phyloP scores from a whole-genome alignment of 2,888 invertebrate genomes.

The Rhyacophila evoluta region DNA sequence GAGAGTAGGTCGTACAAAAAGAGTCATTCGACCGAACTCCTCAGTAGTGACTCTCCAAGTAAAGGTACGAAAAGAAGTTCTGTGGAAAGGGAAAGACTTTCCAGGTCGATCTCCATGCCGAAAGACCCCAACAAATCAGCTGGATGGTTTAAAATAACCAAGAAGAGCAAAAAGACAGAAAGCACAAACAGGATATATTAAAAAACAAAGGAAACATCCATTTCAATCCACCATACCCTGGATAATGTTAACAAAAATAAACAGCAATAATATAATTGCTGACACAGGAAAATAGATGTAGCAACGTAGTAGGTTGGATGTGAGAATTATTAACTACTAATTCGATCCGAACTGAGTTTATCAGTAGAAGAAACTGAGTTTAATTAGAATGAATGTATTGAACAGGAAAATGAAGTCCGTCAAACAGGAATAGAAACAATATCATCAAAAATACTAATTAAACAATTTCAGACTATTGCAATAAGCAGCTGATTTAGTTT shows the following conservation, averaged over 20 bases:
- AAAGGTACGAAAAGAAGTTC: constrained; percentile 57
- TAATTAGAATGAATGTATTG: too few relatives aligned
- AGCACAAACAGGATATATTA: constrained; percentile 50
- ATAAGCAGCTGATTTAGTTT: too few relatives aligned
- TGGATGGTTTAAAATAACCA: constrained; percentile 77
- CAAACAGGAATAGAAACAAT: too few relatives aligned
- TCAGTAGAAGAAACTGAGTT: not conserved
- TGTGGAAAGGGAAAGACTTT: constrained; percentile 66
- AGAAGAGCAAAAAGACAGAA: constrained; percentile 65
- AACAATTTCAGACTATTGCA: too few relatives aligned
- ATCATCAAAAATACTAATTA: too few relatives aligned
- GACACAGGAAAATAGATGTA: too few relatives aligned
- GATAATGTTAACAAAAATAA: not conserved
- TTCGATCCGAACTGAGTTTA: not conserved
- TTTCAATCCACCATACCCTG: not conserved
- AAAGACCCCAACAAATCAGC: constrained; percentile 79
- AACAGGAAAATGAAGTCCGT: too few relatives aligned
- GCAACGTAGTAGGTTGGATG: too few relatives aligned
- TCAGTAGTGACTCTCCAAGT: constrained; percentile 65
- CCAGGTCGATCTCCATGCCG: constrained; percentile 79
- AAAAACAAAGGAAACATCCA: not conserved
- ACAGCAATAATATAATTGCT: not conserved
- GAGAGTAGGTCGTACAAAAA: constrained; percentile 63
- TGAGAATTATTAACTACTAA: not conserved
- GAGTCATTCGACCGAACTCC: constrained; percentile 74